Base-by-base conservation (phyloP, 2,113 vertebrate species). In the Rhinopomastus cyanomelas region DNA sequence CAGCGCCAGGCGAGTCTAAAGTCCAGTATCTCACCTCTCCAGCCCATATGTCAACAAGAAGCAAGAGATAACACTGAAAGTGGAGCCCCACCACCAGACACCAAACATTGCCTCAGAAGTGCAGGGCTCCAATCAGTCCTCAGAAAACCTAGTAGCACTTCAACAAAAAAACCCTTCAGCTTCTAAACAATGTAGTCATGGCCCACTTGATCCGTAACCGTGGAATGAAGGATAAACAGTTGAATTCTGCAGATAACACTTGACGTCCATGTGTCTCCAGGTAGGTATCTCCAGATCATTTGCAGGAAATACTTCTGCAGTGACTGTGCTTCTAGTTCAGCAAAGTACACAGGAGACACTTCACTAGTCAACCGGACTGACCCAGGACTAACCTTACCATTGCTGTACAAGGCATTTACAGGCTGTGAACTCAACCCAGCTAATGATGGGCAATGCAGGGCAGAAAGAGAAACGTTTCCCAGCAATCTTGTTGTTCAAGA, bases 221-320 rank as follows among this genome's bases (percentile, higher is more conserved):
- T 30, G 72, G 52, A 80, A 90, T 72, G 51, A 46, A 84, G 86
- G 51, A 85, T 56, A 75, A 65, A 52, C 6, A 59, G 37, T 0
- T 56, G 11, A 78, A 68, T 62, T 81, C 68, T 68, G 32, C 32
- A 88, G 83, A 57, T 37, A 90, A 56, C 21, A 64, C 16, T 21
- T 32, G 29, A 73, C 0, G 7, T 56, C 84, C 46, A 62, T 81
- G 34, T 44, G 73, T 71, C 62, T 82, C 44, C 81, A 89, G 42
- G 25, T 55, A 61, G 2, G 3, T 37, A 72, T 49, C 66, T 95
- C 77, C 72, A 83, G 17, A 91, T 27, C 19, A 60, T 17, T 32
- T 78, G 20, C 57, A 89, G 57, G 36, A 88, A 89, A 67, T 94
- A 86, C 57, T 94, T 81, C 59, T 75, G 62, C 66, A 88, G 55